These are phyloP conservation scores for Taurulus bubalis DNA, from an alignment of 2,113 vertebrate species.

Conservation along the genomic window DNA sequence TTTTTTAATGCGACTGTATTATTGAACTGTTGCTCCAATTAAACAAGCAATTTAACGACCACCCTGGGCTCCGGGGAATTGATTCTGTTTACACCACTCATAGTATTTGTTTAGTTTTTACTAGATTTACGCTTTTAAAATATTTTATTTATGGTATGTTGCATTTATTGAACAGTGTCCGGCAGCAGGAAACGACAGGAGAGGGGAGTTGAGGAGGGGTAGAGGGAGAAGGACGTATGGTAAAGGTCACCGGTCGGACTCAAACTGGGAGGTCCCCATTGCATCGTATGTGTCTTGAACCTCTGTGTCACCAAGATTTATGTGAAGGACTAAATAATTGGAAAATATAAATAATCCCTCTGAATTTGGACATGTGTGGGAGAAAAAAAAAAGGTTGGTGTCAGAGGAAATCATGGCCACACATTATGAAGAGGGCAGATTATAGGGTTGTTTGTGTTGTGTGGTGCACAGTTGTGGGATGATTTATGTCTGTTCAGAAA, in stretches of 20 bases:
- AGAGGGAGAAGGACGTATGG: not conserved
- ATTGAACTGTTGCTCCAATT: not conserved
- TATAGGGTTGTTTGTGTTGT: slow-evolving; percentile 25
- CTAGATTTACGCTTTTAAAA: not conserved
- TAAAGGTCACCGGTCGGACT: slow-evolving; percentile 33
- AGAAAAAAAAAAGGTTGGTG: not conserved
- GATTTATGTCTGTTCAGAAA: slow-evolving; percentile 45
- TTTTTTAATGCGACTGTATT: not conserved
- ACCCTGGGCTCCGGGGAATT: not conserved
- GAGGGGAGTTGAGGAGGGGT: not conserved
- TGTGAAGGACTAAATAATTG: slow-evolving; percentile 1
- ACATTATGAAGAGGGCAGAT: not conserved
- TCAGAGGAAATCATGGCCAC: slow-evolving; percentile 6
- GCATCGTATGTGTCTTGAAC: not conserved
- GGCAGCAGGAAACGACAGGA: slow-evolving; percentile 26
- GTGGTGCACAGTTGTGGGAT: not conserved
- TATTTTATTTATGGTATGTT: slow-evolving; percentile 11
- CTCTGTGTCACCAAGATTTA: not conserved
- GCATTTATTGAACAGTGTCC: not conserved
- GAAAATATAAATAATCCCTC: not conserved
- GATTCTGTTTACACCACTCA: not conserved
- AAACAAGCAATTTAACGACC: not conserved
- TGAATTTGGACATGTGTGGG: not conserved
- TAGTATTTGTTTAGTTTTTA: not conserved
- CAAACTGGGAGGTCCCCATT: not conserved